These are phyloP conservation scores for Amblyjoppa proteus DNA, from an alignment of 2,888 invertebrate species.

Conservation along the genomic window DNA sequence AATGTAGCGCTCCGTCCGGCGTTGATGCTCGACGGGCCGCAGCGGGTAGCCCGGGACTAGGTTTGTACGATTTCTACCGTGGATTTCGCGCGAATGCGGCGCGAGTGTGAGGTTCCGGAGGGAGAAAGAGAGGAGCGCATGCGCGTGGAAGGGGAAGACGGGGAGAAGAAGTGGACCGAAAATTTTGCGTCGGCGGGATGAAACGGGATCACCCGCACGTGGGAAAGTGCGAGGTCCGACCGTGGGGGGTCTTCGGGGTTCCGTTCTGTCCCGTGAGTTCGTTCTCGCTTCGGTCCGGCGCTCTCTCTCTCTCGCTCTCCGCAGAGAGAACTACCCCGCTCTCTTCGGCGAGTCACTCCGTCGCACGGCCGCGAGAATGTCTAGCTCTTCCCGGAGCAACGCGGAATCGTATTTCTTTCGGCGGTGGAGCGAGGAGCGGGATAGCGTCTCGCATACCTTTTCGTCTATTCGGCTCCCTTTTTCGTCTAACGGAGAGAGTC, in stretches of 20 bases:
- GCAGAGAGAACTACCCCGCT: constrained; percentile 59
- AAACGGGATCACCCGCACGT: constrained; percentile 85
- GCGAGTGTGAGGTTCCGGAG: constrained; percentile 16
- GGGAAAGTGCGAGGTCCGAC: constrained; percentile 84
- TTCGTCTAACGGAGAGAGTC: constrained; percentile 24
- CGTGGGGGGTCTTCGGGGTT: constrained; percentile 81
- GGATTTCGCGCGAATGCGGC: constrained; percentile 64
- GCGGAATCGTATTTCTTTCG: constrained; percentile 82
- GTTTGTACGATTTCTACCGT: constrained; percentile 53
- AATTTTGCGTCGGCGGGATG: constrained; percentile 82
- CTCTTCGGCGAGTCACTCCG: constrained; percentile 62
- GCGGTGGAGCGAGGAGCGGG: constrained; percentile 70
- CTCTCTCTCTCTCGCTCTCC: constrained; percentile 45
- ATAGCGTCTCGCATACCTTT: constrained; percentile 47
- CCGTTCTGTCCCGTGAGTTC: constrained; percentile 67
- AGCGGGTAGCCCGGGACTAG: constrained; percentile 55
- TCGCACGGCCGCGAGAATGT: constrained; percentile 65
- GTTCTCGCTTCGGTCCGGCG: constrained; percentile 52
- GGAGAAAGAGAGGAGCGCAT: constrained; percentile 28
- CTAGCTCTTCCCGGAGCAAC: constrained; percentile 71
- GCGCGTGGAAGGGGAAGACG: constrained; percentile 40
- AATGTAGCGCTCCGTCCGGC: constrained; percentile 50
- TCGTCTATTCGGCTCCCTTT: constrained; percentile 22
- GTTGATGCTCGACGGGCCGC: constrained; percentile 45
- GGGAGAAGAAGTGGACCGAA: constrained; percentile 60